Evolutionary conservation across 2,797 vertebrate genomes (phyloP), one percentile per base, ranked within the genome.

Genomic region (Xenopus petersii): DNA sequence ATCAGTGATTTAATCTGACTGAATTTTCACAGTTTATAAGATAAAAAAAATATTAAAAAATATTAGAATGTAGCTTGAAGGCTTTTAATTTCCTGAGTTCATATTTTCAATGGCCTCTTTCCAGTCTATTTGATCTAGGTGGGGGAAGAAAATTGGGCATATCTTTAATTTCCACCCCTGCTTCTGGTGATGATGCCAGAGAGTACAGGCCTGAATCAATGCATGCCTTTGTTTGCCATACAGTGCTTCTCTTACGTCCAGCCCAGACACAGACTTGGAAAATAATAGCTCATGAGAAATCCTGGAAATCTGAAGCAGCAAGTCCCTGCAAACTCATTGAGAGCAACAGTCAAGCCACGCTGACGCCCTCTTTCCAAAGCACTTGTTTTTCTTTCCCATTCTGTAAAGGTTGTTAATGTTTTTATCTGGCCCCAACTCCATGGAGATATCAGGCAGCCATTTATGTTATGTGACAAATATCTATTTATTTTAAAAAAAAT

Each of bases 41-140:
- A 6, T 42, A 42, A 42, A 36, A 36, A 36, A n/a, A n/a, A n/a
- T n/a, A n/a, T n/a, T n/a, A n/a, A n/a, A 42, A 42, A 42, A 42
- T 42, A 42, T 42, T 42, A 42, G 5, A 42, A 42, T 42, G 36
- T 42, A 60, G 49, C 66, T 64, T 74, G 60, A 46, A 61, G 51
- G 60, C 54, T 73, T 55, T 30, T 46, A 10, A 61, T 61, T 65
- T 65, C 61, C 60, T 73, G n/a, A 70, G 36, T 64, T 79, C 71
- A 73, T 73, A 68, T 74, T 79, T 79, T 78, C 75, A 64, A 21
- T 73, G 75, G 75, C 51, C 55, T 64, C 17, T 64, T 70, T 79
- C 76, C 76, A 79, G 49, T 70, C n/a, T 67, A 74, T 79, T 79
- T 74, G 76, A 74, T 79, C 71, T 79, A 74, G 71, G 76, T 79